phyloP scores from a whole-genome alignment of 2,888 invertebrate species.

The Phorcus lineatus region DNA sequence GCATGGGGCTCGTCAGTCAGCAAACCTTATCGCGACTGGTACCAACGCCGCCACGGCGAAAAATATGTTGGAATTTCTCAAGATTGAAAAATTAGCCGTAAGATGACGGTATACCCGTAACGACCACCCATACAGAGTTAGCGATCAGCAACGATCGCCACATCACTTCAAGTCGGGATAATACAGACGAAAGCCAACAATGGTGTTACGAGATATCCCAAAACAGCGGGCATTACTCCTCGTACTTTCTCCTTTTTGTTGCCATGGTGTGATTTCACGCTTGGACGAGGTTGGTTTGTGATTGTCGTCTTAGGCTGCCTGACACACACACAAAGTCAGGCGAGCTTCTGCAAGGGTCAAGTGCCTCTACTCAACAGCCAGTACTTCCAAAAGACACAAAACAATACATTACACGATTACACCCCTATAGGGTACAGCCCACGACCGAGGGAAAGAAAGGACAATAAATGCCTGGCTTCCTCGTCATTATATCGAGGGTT shows the following conservation, averaged over 20 bases:
- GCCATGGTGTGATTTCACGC: slow-evolving; percentile 16
- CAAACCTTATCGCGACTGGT: neutral
- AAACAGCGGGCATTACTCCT: slow-evolving; percentile 2
- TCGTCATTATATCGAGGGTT: neutral
- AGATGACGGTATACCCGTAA: neutral
- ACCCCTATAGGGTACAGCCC: neutral
- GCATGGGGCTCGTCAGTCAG: slow-evolving; percentile 6
- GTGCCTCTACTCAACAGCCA: neutral
- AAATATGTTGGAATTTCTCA: slow-evolving; percentile 22
- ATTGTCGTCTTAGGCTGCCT: neutral
- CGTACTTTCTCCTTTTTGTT: slow-evolving; percentile 3
- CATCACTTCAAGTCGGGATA: slow-evolving; percentile 11
- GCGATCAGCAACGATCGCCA: slow-evolving; percentile 10
- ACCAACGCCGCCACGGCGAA: neutral
- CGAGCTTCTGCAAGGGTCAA: slow-evolving; percentile 10
- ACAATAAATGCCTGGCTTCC: neutral
- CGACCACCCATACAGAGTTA: slow-evolving; percentile 5
- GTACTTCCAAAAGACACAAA: neutral
- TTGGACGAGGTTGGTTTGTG: neutral
- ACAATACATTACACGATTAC: neutral
- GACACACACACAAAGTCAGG: slow-evolving; percentile 13
- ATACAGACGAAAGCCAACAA: slow-evolving; percentile 10
- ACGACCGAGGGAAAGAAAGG: neutral
- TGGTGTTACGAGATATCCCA: slow-evolving; percentile 21
- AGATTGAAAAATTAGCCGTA: slow-evolving; percentile 20